Percentiles rank a stretch among this genome's conserved stretches.
Conservation (phyloP, 2,797 vertebrate species). For the Staurois parvus region DNA sequence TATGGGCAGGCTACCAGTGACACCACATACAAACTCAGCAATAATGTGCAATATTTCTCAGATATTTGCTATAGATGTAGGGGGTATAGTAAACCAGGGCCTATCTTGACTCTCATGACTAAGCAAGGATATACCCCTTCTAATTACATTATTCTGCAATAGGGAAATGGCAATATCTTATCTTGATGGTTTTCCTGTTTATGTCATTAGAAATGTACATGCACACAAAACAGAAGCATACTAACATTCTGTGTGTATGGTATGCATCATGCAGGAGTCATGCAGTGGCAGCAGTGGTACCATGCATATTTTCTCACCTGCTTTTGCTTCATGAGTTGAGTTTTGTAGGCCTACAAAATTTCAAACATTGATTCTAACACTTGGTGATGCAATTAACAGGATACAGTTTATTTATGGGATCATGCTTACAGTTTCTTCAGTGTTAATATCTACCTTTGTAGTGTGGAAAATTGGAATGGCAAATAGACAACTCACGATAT, state of each 20-base stretch:
- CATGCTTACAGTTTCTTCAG: not conserved
- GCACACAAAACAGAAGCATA: not conserved
- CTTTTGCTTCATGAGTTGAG: slow-evolving; percentile 14
- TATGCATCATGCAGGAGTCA: not conserved
- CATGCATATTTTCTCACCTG: slow-evolving; percentile 34
- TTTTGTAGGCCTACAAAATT: slow-evolving; percentile 31
- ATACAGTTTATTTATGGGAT: not conserved
- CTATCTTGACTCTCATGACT: not conserved
- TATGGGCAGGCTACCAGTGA: not conserved
- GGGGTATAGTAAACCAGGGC: not conserved
- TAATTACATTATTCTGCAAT: too few species aligned
- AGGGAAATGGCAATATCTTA: not conserved
- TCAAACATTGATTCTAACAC: not conserved
- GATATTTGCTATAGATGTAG: not conserved
- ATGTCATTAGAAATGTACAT: not conserved
- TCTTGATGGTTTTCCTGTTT: not conserved
- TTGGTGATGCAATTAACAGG: not conserved
- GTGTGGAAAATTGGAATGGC: not conserved
- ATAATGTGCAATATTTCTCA: not conserved
- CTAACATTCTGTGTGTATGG: not conserved
- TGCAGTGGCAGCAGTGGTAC: slow-evolving; percentile 15
- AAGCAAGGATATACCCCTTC: not conserved
- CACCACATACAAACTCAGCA: not conserved
- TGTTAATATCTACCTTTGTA: not conserved
- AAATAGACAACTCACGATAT: too few species aligned